Evolutionary conservation across 1,140 invertebrate species (phyloP), one percentile per base, ranked within the genome.

Genomic region (Kradibia gibbosae): DNA sequence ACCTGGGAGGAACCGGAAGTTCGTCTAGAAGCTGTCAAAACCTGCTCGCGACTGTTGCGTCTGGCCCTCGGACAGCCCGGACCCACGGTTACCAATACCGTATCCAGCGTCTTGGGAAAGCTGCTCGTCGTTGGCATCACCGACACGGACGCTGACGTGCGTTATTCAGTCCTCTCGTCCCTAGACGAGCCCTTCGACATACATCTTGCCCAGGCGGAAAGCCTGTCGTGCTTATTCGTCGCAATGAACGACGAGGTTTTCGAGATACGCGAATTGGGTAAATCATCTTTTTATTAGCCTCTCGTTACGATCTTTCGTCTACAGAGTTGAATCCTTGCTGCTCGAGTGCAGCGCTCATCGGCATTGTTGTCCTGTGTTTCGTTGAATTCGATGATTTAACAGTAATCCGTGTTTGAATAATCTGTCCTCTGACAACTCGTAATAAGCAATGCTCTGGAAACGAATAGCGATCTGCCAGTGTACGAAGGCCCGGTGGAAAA

Each of bases 191-290:
- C 95, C 15, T 99, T 99, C 91, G 97, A 99, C 87, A 94, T 94
- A 28, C 97, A 99, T 89, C 91, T 99, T 57, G 98, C 98, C 0
- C 98, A 99, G 91, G 96, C 98, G 2, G 98, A 99, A 90, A 99
- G 98, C 83, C 91, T 99, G 0, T 96, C 95, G 84, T 96, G 96
- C 0, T 91, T 99, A 11, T 99, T 99, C 86, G 95, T 99, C 36
- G 97, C 97, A 0, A 94, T 99, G 89, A 97, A 99, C 91, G 99
- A 99, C 89, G 98, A 99, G 91, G 95, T 98, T 82, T 98, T 99
- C 88, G 97, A 99, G 92, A 99, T 99, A 77, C 92, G 99, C 65
- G 98, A 99, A 91, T 90, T 98, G 34, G 81, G 81, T 77, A 72
- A 81, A 28, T 73, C 50, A 53, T 53, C 22, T 13, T 5, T 45